These are phyloP conservation scores for Lagria hirta DNA, from an alignment of 2,888 invertebrate genomes.

Conservation along the genomic window DNA sequence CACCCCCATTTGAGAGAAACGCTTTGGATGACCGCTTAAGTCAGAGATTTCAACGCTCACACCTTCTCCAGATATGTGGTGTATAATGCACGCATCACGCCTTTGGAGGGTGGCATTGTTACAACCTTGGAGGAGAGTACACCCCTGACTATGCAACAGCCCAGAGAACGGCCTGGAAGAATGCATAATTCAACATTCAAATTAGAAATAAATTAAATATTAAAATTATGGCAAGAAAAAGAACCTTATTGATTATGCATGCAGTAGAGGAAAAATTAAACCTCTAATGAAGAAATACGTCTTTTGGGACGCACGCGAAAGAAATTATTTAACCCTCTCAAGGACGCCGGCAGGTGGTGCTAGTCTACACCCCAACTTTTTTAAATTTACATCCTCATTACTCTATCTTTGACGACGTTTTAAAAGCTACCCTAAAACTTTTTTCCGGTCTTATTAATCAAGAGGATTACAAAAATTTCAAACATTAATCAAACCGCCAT, in stretches of 20 bases:
- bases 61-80: constrained; percentile 29
- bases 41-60: constrained; percentile 41
- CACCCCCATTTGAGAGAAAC: constrained; percentile 22
- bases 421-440: constrained; percentile 27
- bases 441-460: constrained; percentile 20
- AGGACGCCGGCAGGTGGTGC: constrained; percentile 37
- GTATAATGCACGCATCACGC: constrained; percentile 24
- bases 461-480: constrained; percentile 18
- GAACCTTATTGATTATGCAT: constrained; percentile 57
- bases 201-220: constrained; percentile 59
- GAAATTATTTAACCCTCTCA: constrained; percentile 47
- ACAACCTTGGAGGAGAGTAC: constrained; percentile 37
- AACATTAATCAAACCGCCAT: constrained; percentile 18
- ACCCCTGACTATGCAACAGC: constrained; percentile 51
- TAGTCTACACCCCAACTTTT: constrained; percentile 31
- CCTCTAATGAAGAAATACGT: constrained; percentile 56
- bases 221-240: constrained; percentile 55
- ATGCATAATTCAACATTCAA: constrained; percentile 57
- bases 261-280: constrained; percentile 56
- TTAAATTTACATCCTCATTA: constrained; percentile 51
- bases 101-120: constrained; percentile 36
- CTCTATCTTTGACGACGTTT: constrained; percentile 41
- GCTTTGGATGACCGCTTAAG: constrained; percentile 25
- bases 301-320: constrained; percentile 49
- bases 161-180: constrained; percentile 48